These are phyloP conservation scores for Lytechinus variegatus DNA, from an alignment of 35 echinoderm and acorn worm genomes.

Conservation along the genomic window DNA sequence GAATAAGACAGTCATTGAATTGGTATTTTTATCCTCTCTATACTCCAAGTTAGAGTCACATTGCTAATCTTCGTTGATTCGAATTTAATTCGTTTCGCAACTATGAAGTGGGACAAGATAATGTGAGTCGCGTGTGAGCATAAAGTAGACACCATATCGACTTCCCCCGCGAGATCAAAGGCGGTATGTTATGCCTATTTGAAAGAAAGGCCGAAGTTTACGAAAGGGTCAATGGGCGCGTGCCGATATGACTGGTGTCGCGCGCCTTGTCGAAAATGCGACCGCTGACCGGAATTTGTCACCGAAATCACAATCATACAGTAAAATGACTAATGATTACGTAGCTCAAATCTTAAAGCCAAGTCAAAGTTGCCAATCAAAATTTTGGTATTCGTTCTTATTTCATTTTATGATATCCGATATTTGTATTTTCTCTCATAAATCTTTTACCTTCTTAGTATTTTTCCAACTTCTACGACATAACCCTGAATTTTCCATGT, in stretches of 20 bases:
- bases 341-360: background rate
- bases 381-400: background rate
- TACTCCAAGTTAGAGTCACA: background rate
- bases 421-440: no score
- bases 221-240: background rate
- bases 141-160: background rate
- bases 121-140: background rate
- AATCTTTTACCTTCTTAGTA: no score
- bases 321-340: background rate
- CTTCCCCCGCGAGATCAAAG: background rate
- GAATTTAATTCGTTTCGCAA: slow-evolving; percentile 5
- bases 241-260: background rate
- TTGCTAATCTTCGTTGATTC: background rate
- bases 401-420: no score
- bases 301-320: background rate
- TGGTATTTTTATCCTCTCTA: background rate
- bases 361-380: background rate
- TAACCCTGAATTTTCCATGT: no score
- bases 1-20: background rate
- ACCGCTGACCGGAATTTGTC: slow-evolving; percentile 8
- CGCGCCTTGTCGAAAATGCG: background rate
- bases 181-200: background rate
- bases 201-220: background rate
- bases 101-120: background rate
- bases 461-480: no score